Percentiles rank a stretch among this genome's conserved stretches.
phyloP scores from a whole-genome alignment of 2,113 vertebrate species.

The Aplodontia rufa region DNA sequence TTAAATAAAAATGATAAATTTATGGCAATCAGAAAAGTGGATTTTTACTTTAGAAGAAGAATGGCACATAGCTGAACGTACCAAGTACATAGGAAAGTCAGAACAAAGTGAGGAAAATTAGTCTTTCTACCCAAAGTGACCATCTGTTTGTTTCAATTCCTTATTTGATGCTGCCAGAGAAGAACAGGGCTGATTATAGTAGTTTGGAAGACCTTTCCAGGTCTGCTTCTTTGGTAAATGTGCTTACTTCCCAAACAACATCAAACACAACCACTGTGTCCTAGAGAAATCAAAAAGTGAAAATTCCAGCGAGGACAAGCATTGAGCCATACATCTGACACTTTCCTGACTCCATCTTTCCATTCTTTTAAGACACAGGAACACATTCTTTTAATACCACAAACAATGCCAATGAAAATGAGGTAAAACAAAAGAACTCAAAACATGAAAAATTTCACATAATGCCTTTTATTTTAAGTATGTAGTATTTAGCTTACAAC shows the following conservation, averaged over 20 bases:
- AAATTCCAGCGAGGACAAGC: background rate
- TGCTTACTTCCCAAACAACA: background rate
- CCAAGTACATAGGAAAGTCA: background rate
- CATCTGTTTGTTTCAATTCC: background rate
- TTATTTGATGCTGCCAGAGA: background rate
- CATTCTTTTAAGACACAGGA: background rate
- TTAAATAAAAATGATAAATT: background rate
- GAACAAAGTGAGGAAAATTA: background rate
- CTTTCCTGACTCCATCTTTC: background rate
- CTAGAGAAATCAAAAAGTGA: background rate
- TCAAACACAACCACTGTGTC: background rate
- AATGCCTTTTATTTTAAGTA: background rate
- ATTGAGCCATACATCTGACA: background rate
- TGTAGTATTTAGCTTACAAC: background rate
- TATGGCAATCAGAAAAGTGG: background rate
- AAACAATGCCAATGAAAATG: background rate
- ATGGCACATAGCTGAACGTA: background rate
- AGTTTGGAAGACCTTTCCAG: background rate
- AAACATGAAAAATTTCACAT: background rate
- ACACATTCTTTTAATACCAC: background rate
- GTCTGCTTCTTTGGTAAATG: background rate
- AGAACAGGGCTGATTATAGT: background rate
- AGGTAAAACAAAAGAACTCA: background rate
- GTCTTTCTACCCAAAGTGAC: background rate
- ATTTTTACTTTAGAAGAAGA: constrained; percentile 12